A percentile compares a stretch with the other conserved stretches of the same genome.
Conservation (phyloP, 2,888 invertebrate genomes). For the Junonia oenone region DNA sequence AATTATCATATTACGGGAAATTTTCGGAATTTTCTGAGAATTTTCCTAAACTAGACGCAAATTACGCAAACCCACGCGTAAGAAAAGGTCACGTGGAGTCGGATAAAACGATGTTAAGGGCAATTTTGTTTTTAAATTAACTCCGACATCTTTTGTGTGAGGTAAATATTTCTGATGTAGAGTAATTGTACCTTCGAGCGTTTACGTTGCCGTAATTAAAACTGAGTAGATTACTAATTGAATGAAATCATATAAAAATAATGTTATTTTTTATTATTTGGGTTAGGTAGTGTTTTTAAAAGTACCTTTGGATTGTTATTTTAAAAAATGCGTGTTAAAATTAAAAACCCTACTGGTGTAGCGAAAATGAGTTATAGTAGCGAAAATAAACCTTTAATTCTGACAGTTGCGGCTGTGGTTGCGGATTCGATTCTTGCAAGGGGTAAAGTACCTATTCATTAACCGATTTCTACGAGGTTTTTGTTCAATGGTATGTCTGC, state of each 20-base stretch:
- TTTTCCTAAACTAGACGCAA: constrained; percentile 1
- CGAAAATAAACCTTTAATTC: no score
- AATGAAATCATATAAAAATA: not conserved
- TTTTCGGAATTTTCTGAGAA: not conserved
- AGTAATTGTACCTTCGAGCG: not conserved
- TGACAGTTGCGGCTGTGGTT: no score
- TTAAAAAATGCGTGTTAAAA: no score
- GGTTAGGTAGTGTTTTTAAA: not conserved
- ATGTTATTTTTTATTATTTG: no score
- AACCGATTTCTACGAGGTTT: no score
- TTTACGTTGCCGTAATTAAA: not conserved
- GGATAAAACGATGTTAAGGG: not conserved
- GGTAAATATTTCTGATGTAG: not conserved
- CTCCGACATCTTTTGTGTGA: not conserved
- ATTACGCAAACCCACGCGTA: constrained; percentile 1
- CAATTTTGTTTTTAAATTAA: constrained; percentile 4
- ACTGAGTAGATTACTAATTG: not conserved
- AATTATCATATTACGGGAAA: not conserved
- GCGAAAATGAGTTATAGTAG: no score
- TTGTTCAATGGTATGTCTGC: no score
- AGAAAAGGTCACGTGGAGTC: constrained; percentile 2
- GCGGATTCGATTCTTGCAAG: no score
- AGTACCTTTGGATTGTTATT: no score
- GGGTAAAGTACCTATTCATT: no score
- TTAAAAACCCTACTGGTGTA: no score